Conservation (phyloP, 1,140 invertebrate genomes). For the Drosophila saltans region DNA sequence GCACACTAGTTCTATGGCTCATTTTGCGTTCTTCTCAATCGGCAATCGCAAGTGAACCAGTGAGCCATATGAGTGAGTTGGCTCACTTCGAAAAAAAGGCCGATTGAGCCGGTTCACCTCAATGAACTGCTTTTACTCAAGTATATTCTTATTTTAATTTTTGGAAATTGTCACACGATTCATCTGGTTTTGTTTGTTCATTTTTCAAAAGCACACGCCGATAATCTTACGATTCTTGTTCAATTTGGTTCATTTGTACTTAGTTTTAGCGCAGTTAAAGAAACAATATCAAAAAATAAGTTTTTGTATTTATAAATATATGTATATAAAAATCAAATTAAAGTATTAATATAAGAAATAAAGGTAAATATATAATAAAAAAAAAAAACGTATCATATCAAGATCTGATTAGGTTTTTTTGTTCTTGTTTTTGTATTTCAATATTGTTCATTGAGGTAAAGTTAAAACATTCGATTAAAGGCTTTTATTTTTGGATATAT, state of each 20-base stretch:
- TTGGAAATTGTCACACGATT: conserved; percentile 1
- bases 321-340: conserved; percentile 21
- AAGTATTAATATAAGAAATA: conserved; percentile 41
- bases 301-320: no score
- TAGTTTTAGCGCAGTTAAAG: conserved; percentile 75
- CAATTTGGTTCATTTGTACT: conserved; percentile 45
- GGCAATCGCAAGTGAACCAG: no score
- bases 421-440: conserved; percentile 49
- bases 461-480: conserved; percentile 69
- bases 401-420: conserved; percentile 2
- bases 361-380: conserved; percentile 38
- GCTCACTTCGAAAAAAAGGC: no score
- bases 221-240: conserved; percentile 39
- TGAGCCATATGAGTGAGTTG: no score
- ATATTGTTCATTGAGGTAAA: conserved; percentile 59
- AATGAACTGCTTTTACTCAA: no score
- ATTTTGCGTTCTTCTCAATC: no score
- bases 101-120: no score
- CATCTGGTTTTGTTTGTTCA: conserved; percentile 8
- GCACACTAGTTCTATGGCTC: no score
- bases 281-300: conserved; percentile 70
- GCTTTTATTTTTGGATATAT: background rate
- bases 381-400: conserved; percentile 58
- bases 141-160: background rate
- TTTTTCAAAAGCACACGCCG: conserved; percentile 47